Evolutionary conservation across 2,113 vertebrate species (phyloP), one percentile per base, ranked within the genome.

Genomic region (Paedocypris sp.): DNA sequence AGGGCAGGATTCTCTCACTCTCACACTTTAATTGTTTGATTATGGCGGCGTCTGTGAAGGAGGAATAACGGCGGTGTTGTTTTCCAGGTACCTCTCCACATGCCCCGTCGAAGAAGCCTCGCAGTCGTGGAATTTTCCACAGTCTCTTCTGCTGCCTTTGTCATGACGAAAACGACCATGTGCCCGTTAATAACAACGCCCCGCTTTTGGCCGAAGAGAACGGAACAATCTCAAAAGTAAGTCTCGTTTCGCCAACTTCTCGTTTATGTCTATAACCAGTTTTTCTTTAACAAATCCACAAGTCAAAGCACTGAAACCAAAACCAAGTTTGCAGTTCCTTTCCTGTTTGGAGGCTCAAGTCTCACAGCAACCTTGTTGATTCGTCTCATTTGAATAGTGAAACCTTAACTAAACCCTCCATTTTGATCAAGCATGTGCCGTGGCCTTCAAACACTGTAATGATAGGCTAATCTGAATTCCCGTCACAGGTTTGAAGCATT

Each of bases 91-190:
- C 81, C 29, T 78, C 77, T 41, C 79, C 74, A 62, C 68, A 63
- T 33, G 71, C 59, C 1, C 69, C 81, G 28, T 83, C 86, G 23
- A 86, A 86, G 80, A 90, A 91, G 70, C 85, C 82, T 48, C 82
- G 81, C 35, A 80, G 73, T 22, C 77, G 84, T 67, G 83, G 86
- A 19, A 81, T 91, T 53, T 72, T 90, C 69, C 81, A 77, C 38
- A 85, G 87, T 1, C 79, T 93, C 3, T 86, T 89, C 76, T 90
- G 88, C 80, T 91, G 88, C 25, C 70, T 91, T 25, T 88, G 87
- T 52, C 80, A 80, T 29, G 83, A 91, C 2, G 86, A 87, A 51
- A 64, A 83, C 0, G 88, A 91, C 38, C 69, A 84, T 3, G 67
- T 82, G 19, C 79, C 83, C 0, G 73, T 81, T 18, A 89, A 89